Base-by-base conservation (phyloP, 2,888 invertebrate genomes). In the Eupithecia exiguata region DNA sequence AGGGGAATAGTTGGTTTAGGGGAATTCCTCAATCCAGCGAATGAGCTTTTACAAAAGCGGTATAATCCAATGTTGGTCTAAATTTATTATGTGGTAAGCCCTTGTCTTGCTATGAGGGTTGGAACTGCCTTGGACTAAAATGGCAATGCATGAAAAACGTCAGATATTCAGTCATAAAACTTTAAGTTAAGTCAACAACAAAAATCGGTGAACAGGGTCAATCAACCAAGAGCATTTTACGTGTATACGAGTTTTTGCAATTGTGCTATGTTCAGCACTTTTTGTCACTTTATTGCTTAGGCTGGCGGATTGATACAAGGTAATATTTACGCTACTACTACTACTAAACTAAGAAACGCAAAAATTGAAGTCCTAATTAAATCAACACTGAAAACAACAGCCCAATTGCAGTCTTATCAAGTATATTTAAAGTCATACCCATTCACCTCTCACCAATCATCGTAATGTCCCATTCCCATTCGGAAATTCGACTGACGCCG, bases 1-100 rank as follows among this genome's bases (percentile, higher is more conserved):
- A 67, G 70, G 76, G 76, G 70, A 62, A 21, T 65, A 35, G 49
- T 71, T 70, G 36, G 68, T 63, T 73, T 68, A 69, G 66, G 66
- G 68, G 72, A 62, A 63, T 70, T 25, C 36, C 63, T 65, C 49
- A 46, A 72, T 67, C 10, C 36, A 35, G 53, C 30, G 62, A 75
- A 71, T 67, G 49, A 66, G 61, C 18, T 69, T 67, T 69, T 25
- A 67, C 62, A 40, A 46, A 68, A 53, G n/a, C 46, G 36, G 30
- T 3, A 25, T 65, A 66, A 40, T 36, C 66, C 66, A 58, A 35
- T 62, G 62, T 62, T 62, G 30, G 62, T 62, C 18, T 30, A 30
- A 35, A 58, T 58, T 58, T 58, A 18, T 62, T 35, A 62, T 18
- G 61, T 61, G 61, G 61, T 61, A 61, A 58, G 46, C 40, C 40